Base-by-base conservation (phyloP, 1,140 invertebrate genomes). In the Mylabris phalerata region DNA sequence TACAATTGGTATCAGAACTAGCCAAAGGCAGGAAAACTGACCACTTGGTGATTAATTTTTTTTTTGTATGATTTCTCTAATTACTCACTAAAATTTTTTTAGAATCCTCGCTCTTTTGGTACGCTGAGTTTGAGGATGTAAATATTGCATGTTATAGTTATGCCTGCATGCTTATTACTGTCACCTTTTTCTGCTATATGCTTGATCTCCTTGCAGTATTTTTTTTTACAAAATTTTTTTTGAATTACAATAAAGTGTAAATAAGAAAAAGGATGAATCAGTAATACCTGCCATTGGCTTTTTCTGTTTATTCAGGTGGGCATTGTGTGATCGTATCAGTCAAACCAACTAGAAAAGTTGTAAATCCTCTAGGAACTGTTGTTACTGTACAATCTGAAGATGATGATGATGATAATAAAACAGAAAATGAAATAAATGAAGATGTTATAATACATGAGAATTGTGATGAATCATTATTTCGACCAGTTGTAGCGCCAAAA, bases 221-320 rank as follows among this genome's bases (percentile, higher is more conserved):
- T 5, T 52, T 52, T 57, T 26, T 41, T 13, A 25, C 42, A 4
- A 42, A 9, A 25, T 13, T 58, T 46, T 50, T 19, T 50, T 62
- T 47, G 19, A 11, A 38, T 11, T 46, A 52, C 25, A 26, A 32
- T 49, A 58, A 32, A 27, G 3, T 55, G 11, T 7, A 24, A 32
- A 10, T 48, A 19, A 39, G 6, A 26, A 54, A 54, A 27, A 32
- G 10, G 25, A 40, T 43, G 44, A 55, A 25, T 66, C 59, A 67
- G 66, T 65, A 70, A 79, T 78, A 82, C 82, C 82, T 85, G 84
- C 84, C 84, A 82, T 85, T 83, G 84, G 84, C 84, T 85, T 82
- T 84, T 83, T 82, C 81, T 83, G 79, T 77, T 32, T 32, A 32
- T 32, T 78, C 80, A 85, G 84, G 82, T 82, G 79, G 78, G 76